Conservation (phyloP, 2,113 vertebrate species). For the Eidolon helvum region DNA sequence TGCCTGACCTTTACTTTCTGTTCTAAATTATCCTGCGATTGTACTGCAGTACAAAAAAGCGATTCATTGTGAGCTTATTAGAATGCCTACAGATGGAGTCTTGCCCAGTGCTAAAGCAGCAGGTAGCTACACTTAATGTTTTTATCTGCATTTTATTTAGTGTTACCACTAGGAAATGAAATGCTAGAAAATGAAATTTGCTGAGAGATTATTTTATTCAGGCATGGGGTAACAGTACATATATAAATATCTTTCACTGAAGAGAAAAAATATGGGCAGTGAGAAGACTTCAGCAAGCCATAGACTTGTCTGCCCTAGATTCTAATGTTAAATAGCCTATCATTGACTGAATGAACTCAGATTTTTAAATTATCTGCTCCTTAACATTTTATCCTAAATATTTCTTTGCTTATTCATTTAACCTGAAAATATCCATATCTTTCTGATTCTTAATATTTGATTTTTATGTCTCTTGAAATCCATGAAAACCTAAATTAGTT, state of each 20-base stretch:
- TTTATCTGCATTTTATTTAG: conserved; percentile 46
- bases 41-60: conserved; percentile 1
- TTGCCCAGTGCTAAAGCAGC: conserved; percentile 37
- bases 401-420: not conserved
- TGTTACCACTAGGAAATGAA: conserved; percentile 43
- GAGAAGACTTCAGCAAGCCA: not conserved
- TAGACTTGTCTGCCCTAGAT: not conserved
- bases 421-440: not conserved
- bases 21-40: conserved; percentile 68
- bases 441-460: not conserved
- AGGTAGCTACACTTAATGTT: conserved; percentile 57
- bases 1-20: conserved; percentile 62
- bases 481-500: not conserved
- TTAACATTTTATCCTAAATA: not conserved
- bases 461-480: not conserved
- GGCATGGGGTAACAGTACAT: not conserved
- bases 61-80: conserved; percentile 50
- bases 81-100: conserved; percentile 29
- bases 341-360: not conserved
- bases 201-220: conserved; percentile 43
- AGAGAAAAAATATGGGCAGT: not conserved
- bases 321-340: not conserved
- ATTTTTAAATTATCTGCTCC: not conserved
- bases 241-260: conserved; percentile 24
- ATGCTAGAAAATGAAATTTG: conserved; percentile 59